Conservation (phyloP, 35 echinoderm and acorn worm species). For the Patiria miniata region DNA sequence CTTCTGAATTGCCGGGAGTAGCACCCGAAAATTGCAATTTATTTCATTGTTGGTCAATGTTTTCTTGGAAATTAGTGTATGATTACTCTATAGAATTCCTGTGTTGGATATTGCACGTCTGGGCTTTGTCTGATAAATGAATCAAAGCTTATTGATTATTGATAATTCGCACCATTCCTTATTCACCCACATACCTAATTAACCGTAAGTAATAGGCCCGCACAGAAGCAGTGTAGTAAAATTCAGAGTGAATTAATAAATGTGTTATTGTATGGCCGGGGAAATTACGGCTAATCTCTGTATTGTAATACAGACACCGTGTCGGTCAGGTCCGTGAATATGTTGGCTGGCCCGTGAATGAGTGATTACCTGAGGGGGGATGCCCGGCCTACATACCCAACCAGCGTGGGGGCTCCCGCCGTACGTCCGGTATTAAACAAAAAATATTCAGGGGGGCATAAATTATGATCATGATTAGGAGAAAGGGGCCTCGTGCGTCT, state of each 20-base stretch:
- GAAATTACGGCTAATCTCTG: too few species aligned
- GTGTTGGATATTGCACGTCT: neutral
- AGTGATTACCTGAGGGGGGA: neutral
- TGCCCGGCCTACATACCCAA: neutral
- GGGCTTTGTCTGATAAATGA: neutral
- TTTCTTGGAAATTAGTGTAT: too few species aligned
- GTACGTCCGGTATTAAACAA: neutral
- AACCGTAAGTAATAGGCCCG: constrained; percentile 9
- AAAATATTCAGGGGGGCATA: neutral
- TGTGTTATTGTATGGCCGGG: too few species aligned
- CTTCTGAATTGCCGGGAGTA: too few species aligned
- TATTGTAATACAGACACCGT: too few species aligned
- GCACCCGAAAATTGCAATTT: too few species aligned
- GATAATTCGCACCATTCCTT: neutral
- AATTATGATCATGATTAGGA: constrained; percentile 24
- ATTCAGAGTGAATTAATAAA: neutral
- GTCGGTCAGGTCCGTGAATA: too few species aligned
- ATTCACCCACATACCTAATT: neutral
- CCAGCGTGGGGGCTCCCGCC: neutral
- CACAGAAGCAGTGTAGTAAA: too few species aligned
- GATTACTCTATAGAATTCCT: too few species aligned
- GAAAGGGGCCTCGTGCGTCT: neutral
- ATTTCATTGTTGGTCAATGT: too few species aligned
- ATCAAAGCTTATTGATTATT: neutral
- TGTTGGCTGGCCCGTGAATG: too few species aligned